These are phyloP conservation scores for Accipiter cooperii DNA, from an alignment of 2,113 vertebrate genomes.

Conservation along the genomic window DNA sequence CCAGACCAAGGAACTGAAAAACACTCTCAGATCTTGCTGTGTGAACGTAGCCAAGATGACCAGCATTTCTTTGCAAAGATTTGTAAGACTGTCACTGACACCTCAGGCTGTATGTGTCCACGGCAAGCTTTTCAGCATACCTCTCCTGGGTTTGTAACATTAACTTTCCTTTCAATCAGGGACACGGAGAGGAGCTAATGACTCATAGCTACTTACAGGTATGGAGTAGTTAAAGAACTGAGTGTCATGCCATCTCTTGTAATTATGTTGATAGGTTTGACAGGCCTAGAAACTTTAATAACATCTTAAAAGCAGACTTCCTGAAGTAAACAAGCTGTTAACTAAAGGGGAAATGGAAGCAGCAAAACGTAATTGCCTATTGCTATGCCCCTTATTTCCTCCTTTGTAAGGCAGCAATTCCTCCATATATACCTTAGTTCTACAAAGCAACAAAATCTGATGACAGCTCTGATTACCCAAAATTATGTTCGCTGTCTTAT, in stretches of 20 bases:
- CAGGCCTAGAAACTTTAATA: not conserved
- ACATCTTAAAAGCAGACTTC: slow-evolving; percentile 12
- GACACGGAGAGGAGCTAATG: not conserved
- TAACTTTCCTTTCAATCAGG: not conserved
- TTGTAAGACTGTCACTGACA: not conserved
- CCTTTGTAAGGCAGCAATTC: not conserved
- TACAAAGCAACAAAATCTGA: not conserved
- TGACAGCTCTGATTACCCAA: not conserved
- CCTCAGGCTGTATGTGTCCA: not conserved
- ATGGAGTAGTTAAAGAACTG: slow-evolving; percentile 1
- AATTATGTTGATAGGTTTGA: slow-evolving; percentile 40
- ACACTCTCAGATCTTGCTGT: not conserved
- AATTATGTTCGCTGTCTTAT: not conserved
- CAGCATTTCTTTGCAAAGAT: not conserved
- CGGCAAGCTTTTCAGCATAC: not conserved
- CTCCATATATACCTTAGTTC: not conserved
- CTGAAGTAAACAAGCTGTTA: slow-evolving; percentile 23
- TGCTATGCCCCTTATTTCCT: not conserved
- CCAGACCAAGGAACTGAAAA: not conserved
- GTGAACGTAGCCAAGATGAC: not conserved
- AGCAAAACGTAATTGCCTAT: not conserved
- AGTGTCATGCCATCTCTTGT: not conserved
- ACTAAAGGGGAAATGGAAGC: not conserved
- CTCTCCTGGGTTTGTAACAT: not conserved
- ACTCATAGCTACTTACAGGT: slow-evolving; percentile 24